A percentile compares a stretch with the other conserved stretches of the same genome.
These are phyloP conservation scores for Pedionomus torquatus DNA, from an alignment of 2,113 vertebrate species.

Conservation along the genomic window DNA sequence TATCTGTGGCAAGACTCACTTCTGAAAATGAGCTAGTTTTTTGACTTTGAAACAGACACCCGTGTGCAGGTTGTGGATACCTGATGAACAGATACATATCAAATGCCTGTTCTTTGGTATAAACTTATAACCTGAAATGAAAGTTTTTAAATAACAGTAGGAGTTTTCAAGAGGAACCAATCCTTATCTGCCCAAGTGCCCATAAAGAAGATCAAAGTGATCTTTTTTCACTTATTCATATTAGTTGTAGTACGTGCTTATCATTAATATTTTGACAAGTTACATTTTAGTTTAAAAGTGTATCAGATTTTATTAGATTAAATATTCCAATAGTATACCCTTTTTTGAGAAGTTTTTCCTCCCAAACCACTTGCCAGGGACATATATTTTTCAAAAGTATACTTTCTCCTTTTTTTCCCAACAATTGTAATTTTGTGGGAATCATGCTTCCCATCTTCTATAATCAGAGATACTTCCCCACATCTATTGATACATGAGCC, in stretches of 20 bases:
- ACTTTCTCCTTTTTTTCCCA: neutral
- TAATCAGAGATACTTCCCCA: neutral
- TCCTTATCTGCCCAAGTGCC: neutral
- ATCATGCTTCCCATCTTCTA: neutral
- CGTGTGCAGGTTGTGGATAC: neutral
- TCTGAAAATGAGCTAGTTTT: neutral
- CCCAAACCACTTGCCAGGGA: neutral
- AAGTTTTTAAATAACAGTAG: neutral
- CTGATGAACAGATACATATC: neutral
- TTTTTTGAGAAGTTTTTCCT: neutral
- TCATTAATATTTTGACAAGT: neutral
- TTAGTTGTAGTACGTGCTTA: neutral
- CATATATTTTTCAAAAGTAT: neutral
- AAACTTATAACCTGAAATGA: neutral
- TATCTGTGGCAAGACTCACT: neutral
- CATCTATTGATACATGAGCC: fast-evolving
- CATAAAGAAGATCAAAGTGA: neutral
- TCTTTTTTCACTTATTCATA: neutral
- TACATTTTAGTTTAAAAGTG: neutral
- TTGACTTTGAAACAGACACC: neutral
- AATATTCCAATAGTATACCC: neutral
- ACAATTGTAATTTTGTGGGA: neutral
- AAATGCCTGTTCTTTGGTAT: neutral
- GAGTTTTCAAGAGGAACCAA: neutral
- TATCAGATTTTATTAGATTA: neutral